Base-by-base conservation (phyloP, 2,113 vertebrate genomes). In the Myotis yumanensis region DNA sequence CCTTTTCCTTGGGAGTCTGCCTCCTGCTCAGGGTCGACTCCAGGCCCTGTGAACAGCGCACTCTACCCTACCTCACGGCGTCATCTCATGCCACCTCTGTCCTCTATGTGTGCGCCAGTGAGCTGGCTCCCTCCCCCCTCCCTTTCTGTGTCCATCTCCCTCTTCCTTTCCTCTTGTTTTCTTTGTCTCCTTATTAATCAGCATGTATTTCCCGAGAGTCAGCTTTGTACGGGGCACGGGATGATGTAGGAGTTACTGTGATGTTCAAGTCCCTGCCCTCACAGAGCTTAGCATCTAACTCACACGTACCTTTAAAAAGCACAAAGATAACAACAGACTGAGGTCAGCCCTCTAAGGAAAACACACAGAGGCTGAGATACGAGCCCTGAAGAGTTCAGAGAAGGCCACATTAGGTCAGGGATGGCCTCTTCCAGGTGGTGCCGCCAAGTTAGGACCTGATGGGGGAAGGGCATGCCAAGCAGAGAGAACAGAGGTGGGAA, bases 31-130 rank as follows among this genome's bases (percentile, higher is more conserved):
- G 35, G 2, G 4, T 35, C 10, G 2, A 62, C 66, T 64, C 77
- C 57, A 12, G 71, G 68, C 25, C 72, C 79, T 18, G 3, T 1
- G 20, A 23, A 71, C 17, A 8, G 3, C 16, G 3, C 16, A 8
- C 20, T 14, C 46, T 4, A 7, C 12, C 35, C 40, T 20, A 4
- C 9, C 8, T 32, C 64, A 16, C 14, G 2, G 22, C 5, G 3
- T 11, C 37, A 11, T 2, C 69, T 25, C 10, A 0, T 1, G 16
- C 11, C 28, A 37, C 32, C 30, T 2, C n/a, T 1, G 22, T 57
- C 54, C 46, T 57, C 52, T 11, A n/a, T n/a, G 5, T 0, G 30
- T 12, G 11, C 5, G 15, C 22, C 46, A 18, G n/a, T 7, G 5
- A 20, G 7, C 18, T 22, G 22, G 1, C 11, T 11, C 51, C 76